Base-by-base conservation (phyloP, 2,113 vertebrate species). In the Callopanchax toddi region DNA sequence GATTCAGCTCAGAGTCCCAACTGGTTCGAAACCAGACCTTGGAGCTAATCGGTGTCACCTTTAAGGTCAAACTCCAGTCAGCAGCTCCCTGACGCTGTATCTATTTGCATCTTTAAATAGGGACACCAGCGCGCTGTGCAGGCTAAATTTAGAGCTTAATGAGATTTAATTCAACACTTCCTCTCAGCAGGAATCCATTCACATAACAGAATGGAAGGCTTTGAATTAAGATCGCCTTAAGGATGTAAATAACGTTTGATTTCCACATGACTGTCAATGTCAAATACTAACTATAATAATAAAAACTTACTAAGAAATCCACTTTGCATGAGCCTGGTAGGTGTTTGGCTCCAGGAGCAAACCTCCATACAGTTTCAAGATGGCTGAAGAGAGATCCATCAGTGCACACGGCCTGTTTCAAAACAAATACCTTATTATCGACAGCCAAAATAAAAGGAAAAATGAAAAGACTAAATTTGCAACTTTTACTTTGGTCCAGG, bases 341-440 rank as follows among this genome's bases (percentile, higher is more conserved):
- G 13, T 82, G 78, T 20, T 82, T 23, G 16, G 61, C 25, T 65
- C 77, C 91, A 17, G 92, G 90, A 17, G 83, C 34, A 67, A 94
- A 93, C 54, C 85, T 81, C 93, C 93, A 94, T 42, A 90, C 15
- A 0, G 92, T 94, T 77, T 94, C 93, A 23, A 94, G 87, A 71
- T 94, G 91, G 57, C 83, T 92, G 84, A 94, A 94, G 51, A 94
- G 86, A 20, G 83, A 86, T 11, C 92, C 89, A 2, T 94, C 84
- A 15, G 80, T 91, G 45, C 92, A 94, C 52, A 94, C 81, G 0
- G 91, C 93, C 93, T 94, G 86, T 71, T 82, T 51, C 1, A 78
- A 70, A 21, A 63, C 20, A 64, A 39, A 66, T 11, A 0, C 2
- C 12, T 59, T 29, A 26, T 69, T 18, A 72, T 3, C 10, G 9